These are phyloP conservation scores for Ophion obscuratus DNA, from an alignment of 2,888 invertebrate genomes.

Conservation along the genomic window DNA sequence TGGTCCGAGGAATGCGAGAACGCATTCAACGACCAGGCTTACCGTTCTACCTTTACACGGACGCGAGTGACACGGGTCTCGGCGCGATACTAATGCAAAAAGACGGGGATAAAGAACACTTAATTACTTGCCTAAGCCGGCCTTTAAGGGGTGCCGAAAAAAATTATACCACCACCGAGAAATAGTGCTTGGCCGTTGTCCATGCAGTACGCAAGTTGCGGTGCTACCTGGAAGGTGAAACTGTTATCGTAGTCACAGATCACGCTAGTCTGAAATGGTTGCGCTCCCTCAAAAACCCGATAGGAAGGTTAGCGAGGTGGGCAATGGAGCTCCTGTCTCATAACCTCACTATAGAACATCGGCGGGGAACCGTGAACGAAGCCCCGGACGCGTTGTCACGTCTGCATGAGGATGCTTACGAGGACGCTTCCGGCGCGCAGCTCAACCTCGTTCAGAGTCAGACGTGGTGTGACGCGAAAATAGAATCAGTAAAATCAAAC, in stretches of 20 bases:
- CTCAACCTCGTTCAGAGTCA: not conserved
- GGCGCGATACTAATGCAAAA: constrained; percentile 53
- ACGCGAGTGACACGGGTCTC: constrained; percentile 53
- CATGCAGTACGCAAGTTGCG: constrained; percentile 54
- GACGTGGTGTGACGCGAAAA: not conserved
- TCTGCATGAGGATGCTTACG: not conserved
- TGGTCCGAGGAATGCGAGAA: constrained; percentile 45
- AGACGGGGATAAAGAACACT: too few species aligned
- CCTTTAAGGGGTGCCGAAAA: too few species aligned
- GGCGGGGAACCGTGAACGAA: constrained; percentile 14
- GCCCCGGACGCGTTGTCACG: constrained; percentile 39
- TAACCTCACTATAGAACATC: constrained; percentile 30
- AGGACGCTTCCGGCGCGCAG: not conserved
- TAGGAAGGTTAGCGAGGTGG: constrained; percentile 48
- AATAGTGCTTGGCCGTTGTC: constrained; percentile 48
- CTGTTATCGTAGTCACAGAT: constrained; percentile 72
- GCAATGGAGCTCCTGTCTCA: constrained; percentile 12
- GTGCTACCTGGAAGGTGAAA: constrained; percentile 58
- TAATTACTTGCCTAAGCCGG: too few species aligned
- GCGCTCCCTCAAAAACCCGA: constrained; percentile 66
- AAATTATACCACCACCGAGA: too few species aligned
- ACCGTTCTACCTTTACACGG: constrained; percentile 48
- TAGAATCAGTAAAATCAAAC: not conserved
- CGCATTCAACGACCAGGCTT: constrained; percentile 44
- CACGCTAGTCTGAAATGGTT: constrained; percentile 70